These are phyloP conservation scores for Drosophila robusta DNA, from an alignment of 2,888 invertebrate genomes.

Conservation along the genomic window DNA sequence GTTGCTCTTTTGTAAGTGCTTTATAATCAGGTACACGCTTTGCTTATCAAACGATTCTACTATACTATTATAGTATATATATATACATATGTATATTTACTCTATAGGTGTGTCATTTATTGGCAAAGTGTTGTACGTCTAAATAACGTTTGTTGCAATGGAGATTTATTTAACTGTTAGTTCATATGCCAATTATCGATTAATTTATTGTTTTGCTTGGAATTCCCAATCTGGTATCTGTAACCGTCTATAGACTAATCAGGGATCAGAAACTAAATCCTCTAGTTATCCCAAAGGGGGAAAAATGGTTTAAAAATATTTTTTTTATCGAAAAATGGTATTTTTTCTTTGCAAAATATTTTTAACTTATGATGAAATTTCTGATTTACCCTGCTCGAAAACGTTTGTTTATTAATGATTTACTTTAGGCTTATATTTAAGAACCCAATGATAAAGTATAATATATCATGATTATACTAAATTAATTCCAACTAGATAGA, in stretches of 20 bases:
- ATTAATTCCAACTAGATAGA: neutral
- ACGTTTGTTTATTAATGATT: too few species aligned
- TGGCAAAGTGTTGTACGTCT: neutral
- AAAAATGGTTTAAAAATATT: too few species aligned
- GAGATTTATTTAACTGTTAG: neutral
- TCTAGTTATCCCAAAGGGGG: too few species aligned
- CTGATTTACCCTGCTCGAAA: too few species aligned
- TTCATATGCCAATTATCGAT: too few species aligned
- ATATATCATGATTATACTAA: neutral
- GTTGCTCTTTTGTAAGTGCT: constrained; percentile 19
- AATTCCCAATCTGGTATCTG: neutral
- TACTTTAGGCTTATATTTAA: too few species aligned
- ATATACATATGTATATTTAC: neutral
- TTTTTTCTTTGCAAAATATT: too few species aligned
- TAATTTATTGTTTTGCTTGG: neutral
- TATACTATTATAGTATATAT: neutral
- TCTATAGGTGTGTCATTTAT: neutral
- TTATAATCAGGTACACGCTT: constrained; percentile 47
- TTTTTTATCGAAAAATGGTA: too few species aligned
- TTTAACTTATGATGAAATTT: too few species aligned
- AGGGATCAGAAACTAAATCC: too few species aligned
- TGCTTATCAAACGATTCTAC: constrained; percentile 37
- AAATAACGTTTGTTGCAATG: neutral
- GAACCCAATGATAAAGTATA: too few species aligned
- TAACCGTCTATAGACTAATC: too few species aligned